Percentiles rank a stretch among this genome's conserved stretches.
Evolutionary conservation across 2,888 invertebrate species (phyloP).

Genomic region (Scaptomyza reducta): DNA sequence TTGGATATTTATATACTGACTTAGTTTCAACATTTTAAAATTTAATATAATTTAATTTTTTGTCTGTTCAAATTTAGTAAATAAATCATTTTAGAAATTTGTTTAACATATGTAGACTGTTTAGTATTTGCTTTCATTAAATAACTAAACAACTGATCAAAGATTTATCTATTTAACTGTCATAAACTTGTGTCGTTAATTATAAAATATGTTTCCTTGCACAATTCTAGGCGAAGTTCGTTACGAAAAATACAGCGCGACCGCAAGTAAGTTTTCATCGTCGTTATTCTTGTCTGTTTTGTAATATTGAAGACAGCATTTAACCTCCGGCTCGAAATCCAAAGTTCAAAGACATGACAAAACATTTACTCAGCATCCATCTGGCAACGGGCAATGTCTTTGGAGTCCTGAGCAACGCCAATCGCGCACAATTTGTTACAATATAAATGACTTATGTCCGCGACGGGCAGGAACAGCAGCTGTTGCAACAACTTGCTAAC

Average conservation of each 20-base stretch:
- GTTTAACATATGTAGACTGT: no score
- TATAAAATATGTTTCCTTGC: background rate
- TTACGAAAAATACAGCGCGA: constrained; percentile 50
- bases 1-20: no score
- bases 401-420: constrained; percentile 58
- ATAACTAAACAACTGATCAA: background rate
- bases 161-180: background rate
- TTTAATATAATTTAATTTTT: no score
- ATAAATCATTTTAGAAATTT: no score
- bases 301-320: constrained; percentile 53
- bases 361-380: constrained; percentile 68
- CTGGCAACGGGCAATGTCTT: constrained; percentile 54
- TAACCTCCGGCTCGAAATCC: constrained; percentile 57
- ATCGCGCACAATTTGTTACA: constrained; percentile 80
- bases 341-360: constrained; percentile 67
- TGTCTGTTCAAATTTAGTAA: no score
- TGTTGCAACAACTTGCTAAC: constrained; percentile 54
- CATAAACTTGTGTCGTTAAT: constrained; percentile 1
- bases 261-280: constrained; percentile 48
- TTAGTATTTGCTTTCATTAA: no score
- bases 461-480: constrained; percentile 57
- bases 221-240: background rate
- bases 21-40: no score
- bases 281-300: constrained; percentile 2
- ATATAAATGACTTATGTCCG: constrained; percentile 79